Percentiles rank a stretch among this genome's conserved stretches.
phyloP scores from a whole-genome alignment of 2,113 vertebrate genomes.

The Nannospalax galili region DNA sequence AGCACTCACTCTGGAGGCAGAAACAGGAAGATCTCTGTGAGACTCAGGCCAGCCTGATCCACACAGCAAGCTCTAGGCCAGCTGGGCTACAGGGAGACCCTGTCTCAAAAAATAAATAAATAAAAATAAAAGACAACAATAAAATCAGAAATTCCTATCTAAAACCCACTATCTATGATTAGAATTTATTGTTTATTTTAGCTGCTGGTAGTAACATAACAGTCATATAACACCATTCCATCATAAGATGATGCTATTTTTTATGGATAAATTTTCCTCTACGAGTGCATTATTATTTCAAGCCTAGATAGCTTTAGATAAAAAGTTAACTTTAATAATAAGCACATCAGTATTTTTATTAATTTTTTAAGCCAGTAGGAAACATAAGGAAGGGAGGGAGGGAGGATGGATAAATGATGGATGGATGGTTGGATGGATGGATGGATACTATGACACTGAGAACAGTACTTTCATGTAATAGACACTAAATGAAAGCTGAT shows the following conservation, averaged over 20 bases:
- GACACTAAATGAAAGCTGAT: not conserved
- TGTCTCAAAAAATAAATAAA: no score
- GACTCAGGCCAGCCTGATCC: no score
- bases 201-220: not conserved
- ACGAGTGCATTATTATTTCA: conserved; percentile 8
- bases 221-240: not conserved
- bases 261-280: not conserved
- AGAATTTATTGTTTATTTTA: not conserved
- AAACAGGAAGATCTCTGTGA: no score
- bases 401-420: not conserved
- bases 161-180: not conserved
- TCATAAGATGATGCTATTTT: conserved; percentile 1
- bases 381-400: not conserved
- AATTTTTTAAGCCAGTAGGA: not conserved
- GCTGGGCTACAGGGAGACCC: no score
- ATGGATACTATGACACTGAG: not conserved
- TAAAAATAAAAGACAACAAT: no score
- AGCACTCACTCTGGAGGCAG: no score
- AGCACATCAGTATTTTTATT: not conserved
- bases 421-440: not conserved
- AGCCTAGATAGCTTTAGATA: not conserved
- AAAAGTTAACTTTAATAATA: conserved; percentile 34
- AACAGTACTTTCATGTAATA: not conserved
- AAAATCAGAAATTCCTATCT: not conserved
- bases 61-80: no score